Evolutionary conservation across 2,797 vertebrate species (phyloP), one percentile per base, ranked within the genome.

Genomic region (Kryptolebias ocellatus): DNA sequence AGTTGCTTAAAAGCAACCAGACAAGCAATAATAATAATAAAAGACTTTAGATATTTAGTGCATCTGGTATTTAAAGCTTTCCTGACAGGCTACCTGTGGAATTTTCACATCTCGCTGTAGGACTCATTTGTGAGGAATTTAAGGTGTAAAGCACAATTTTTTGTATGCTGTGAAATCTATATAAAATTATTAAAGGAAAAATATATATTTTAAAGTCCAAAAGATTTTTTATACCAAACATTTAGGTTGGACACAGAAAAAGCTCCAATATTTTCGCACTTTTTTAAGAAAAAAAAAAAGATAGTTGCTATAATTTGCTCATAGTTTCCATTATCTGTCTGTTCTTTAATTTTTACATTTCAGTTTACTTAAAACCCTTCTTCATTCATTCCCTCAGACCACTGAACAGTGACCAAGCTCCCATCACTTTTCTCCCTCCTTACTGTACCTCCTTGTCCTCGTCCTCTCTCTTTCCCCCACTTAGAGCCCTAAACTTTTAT

Each of bases 401-500:
- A 62, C 49, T 46, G 15, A 68, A 29, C 49, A 58, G 44, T 46
- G 50, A 51, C 64, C 51, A 57, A 52, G 37, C 63, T 42, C 5
- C n/a, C 42, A 17, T 58, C 44, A 18, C 20, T 39, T 47, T 24
- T 54, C 46, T 50, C 58, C 47, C 27, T 47, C 39, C 39, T 16
- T 51, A 1, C 52, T 17, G 49, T 18, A 5, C 18, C 16, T 24
- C 44, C 67, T 2, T 56, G 17, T 47, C 61, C 59, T 73, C 44
- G 12, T 49, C 62, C 57, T 75, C 47, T 24, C n/a, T 55, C 20
- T 59, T 39, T 31, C 62, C 27, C 55, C 8, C 53, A 49, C 64
- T 53, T 62, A 52, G 53, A 85, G 80, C 75, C 57, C 55, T 76
- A 81, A 87, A 84, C 75, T 87, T 91, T 86, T 90, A 85, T 89